Evolutionary conservation across 1,140 invertebrate species (phyloP), one percentile per base, ranked within the genome.

Genomic region (Heliconius himera): DNA sequence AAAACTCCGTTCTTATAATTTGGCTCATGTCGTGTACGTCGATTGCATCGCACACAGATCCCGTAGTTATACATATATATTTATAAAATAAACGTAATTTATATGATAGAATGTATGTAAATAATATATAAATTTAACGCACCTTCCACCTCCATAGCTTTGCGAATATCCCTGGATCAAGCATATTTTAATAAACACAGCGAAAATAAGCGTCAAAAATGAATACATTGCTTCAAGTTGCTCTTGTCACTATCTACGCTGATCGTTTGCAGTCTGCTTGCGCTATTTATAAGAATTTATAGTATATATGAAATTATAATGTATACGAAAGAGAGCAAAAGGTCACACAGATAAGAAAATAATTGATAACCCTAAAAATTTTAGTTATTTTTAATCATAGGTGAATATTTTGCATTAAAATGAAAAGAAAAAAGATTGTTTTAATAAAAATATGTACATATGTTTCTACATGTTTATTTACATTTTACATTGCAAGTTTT

Each of bases 361-460:
- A 11, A 66, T 29, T 13, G 60, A 66, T 66, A 66, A 66, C 22
- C 60, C 29, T 29, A 66, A 66, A 66, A 66, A 29, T 11, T 60
- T 60, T 60, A 60, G 56, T 60, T 60, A 60, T 60, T 60, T 60
- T 60, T 60, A 60, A 22, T n/a, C 3, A 60, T 60, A 60, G 56
- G 56, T 66, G n/a, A 22, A 60, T 60, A 60, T 60, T 60, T 60
- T 46, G 41, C 13, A 22, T 60, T 60, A 60, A 60, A 60, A 26
- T 60, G 3, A 46, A 46, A 13, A 46, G 11, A 46, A 46, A 16
- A 16, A 46, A 4, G 2, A 16, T 46, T 46, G 13, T 46, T 46
- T 46, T 46, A 13, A 11, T 41, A 41, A 41, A 13, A 41, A 13
- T 13, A 41, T 36, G 33, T 33, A 33, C 33, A 41, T 11, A 41